Evolutionary conservation across 2,797 vertebrate species (phyloP), one percentile per base, ranked within the genome.

Genomic region (Myotis myotis): DNA sequence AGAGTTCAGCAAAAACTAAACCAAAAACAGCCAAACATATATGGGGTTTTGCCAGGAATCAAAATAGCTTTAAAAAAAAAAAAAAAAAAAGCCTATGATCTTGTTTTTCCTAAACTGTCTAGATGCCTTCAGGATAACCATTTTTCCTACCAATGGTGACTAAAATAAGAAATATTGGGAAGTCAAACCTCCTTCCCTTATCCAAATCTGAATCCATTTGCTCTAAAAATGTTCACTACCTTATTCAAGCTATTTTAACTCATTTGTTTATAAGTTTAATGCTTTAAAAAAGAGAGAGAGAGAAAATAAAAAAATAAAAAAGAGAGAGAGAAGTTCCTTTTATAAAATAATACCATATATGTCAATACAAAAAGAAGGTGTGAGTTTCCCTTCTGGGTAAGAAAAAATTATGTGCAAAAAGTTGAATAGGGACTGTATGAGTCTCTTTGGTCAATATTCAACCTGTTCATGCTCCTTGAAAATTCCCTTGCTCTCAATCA

Each of bases 81-180:
- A 25, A 90, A 93, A 78, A 44, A 55, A 20, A 90, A 93, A 79
- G 44, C 62, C 86, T 90, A 82, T 75, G n/a, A 81, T 93, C 86
- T 79, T 86, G 80, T 93, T 91, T 94, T 93, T 79, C 89, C 80
- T 55, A 78, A 96, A 95, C 87, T 95, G 95, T 89, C 93, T 89
- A 60, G 57, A 96, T 92, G 66, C 72, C 87, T 89, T 86, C 23
- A 70, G 76, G 83, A 66, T 60, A 95, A 49, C 12, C 57, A 93
- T 71, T 88, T 88, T 76, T 57, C 30, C 23, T 70, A 64, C 88
- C 90, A 87, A 30, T 6, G 7, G 80, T 83, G 88, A 94, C 78
- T 87, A 91, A 96, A 85, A 71, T n/a, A 79, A 70, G 49, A 92
- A 38, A 89, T 95, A 83, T 1, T 47, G 6, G 49, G 44, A 74